Evolutionary conservation across 2,113 vertebrate genomes (phyloP).

Genomic region (Tenebrosternarchus preto): DNA sequence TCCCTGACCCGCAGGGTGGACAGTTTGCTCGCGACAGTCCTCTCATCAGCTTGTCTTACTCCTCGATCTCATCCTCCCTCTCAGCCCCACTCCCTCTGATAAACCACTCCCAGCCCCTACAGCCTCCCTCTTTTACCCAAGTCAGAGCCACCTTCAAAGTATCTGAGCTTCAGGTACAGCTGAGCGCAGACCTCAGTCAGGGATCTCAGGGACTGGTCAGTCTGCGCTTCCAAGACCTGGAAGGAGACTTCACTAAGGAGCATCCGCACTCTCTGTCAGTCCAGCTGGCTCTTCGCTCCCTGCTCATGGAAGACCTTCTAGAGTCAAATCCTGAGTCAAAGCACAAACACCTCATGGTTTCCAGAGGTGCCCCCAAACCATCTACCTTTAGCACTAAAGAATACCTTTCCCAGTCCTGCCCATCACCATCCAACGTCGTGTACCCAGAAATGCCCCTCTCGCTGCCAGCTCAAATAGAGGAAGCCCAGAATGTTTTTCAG

Average conservation of each 20-base stretch:
- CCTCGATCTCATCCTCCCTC: conserved; percentile 62
- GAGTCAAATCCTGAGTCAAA: conserved; percentile 90
- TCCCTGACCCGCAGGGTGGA: conserved; percentile 77
- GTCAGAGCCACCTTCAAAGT: conserved; percentile 87
- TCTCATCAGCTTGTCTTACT: conserved; percentile 72
- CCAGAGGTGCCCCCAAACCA: conserved; percentile 90
- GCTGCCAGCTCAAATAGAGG: conserved; percentile 93
- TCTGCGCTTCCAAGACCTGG: conserved; percentile 92
- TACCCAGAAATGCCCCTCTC: conserved; percentile 96
- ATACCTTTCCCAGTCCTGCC: conserved; percentile 95
- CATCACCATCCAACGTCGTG: conserved; percentile 82
- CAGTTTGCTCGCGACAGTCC: conserved; percentile 85
- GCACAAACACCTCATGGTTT: conserved; percentile 96
- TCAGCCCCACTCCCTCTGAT: conserved; percentile 67
- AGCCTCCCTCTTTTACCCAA: conserved; percentile 82
- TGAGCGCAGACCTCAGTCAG: conserved; percentile 89
- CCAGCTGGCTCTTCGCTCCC: conserved; percentile 87
- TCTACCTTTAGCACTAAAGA: conserved; percentile 89
- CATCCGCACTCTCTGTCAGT: conserved; percentile 87
- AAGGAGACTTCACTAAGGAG: conserved; percentile 91
- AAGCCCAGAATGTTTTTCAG: conserved; percentile 96
- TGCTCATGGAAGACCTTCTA: conserved; percentile 95
- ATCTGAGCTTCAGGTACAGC: conserved; percentile 89
- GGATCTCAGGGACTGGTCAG: conserved; percentile 94
- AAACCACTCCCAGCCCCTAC: conserved; percentile 56